These are phyloP conservation scores for Drosophila fungiperda DNA, from an alignment of 2,888 invertebrate genomes.

Conservation along the genomic window DNA sequence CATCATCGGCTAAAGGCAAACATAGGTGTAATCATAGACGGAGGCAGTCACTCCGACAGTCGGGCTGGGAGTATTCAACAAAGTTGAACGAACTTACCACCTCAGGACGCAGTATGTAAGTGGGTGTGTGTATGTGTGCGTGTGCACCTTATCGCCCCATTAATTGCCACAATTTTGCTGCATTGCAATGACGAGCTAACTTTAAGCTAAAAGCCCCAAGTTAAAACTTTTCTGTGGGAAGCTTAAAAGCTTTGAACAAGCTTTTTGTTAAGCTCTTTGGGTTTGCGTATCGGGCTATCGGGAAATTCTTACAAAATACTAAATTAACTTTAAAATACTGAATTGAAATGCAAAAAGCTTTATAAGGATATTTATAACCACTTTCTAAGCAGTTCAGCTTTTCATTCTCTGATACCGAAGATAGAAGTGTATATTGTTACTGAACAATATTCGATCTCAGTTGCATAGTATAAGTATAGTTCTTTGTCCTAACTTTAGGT, in stretches of 20 bases:
- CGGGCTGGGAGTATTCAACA: conserved; percentile 47
- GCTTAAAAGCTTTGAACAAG: conserved; percentile 1
- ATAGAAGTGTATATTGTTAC: neutral
- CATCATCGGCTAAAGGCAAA: conserved; percentile 62
- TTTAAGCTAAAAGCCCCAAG: conserved; percentile 19
- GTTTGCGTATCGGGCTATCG: conserved; percentile 20
- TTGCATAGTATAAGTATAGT: no score
- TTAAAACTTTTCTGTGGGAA: neutral
- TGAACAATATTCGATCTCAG: neutral
- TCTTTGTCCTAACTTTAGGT: neutral
- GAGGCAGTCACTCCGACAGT: conserved; percentile 25
- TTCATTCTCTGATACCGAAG: neutral
- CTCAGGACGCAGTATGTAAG: conserved; percentile 12
- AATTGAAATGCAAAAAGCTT: neutral
- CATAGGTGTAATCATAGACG: conserved; percentile 21
- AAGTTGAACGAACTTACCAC: conserved; percentile 78
- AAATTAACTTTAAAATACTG: no score
- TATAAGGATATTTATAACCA: conserved; percentile 2
- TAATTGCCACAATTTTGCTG: conserved; percentile 32
- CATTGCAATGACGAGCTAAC: conserved; percentile 15
- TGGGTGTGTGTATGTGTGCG: conserved; percentile 10
- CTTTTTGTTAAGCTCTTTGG: conserved; percentile 4
- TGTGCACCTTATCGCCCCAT: conserved; percentile 36
- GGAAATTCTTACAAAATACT: neutral
- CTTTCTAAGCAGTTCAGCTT: neutral